Evolutionary conservation across 2,888 invertebrate species (phyloP).

Genomic region (Tenthredo notha): DNA sequence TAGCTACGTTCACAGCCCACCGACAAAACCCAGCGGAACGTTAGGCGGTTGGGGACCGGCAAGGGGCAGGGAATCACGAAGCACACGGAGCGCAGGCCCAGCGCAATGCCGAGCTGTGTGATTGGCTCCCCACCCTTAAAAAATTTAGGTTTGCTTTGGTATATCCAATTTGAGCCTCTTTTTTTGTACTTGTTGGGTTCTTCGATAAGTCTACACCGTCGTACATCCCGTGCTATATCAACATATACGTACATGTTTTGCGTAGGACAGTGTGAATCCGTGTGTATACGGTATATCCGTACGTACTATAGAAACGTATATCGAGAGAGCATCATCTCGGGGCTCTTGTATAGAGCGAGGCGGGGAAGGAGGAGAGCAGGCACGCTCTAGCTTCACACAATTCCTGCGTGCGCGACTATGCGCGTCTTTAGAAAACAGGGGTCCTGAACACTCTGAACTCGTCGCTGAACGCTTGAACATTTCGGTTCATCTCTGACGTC

Average conservation of each 20-base stretch:
- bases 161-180: conserved; percentile 69
- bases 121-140: conserved; percentile 69
- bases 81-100: conserved; percentile 65
- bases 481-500: conserved; percentile 60
- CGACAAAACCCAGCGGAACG: conserved; percentile 44
- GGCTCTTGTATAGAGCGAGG: conserved; percentile 27
- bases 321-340: conserved; percentile 44
- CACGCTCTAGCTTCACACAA: conserved; percentile 56
- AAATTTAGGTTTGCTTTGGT: conserved; percentile 68
- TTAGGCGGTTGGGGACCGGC: conserved; percentile 54
- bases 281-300: conserved; percentile 18
- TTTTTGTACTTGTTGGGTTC: conserved; percentile 66
- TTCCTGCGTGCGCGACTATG: conserved; percentile 67
- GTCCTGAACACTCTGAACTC: conserved; percentile 71
- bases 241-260: conserved; percentile 16
- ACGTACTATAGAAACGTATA: conserved; percentile 10
- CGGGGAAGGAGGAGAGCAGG: conserved; percentile 53
- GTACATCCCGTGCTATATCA: conserved; percentile 34
- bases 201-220: conserved; percentile 52
- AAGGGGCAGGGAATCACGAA: conserved; percentile 35
- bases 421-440: conserved; percentile 70
- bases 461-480: conserved; percentile 70
- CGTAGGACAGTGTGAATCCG: not conserved
- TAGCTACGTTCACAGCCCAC: conserved; percentile 56
- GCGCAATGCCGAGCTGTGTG: conserved; percentile 54